phyloP scores from a whole-genome alignment of 2,113 vertebrate species.

The Tympanuchus pallidicinctus region DNA sequence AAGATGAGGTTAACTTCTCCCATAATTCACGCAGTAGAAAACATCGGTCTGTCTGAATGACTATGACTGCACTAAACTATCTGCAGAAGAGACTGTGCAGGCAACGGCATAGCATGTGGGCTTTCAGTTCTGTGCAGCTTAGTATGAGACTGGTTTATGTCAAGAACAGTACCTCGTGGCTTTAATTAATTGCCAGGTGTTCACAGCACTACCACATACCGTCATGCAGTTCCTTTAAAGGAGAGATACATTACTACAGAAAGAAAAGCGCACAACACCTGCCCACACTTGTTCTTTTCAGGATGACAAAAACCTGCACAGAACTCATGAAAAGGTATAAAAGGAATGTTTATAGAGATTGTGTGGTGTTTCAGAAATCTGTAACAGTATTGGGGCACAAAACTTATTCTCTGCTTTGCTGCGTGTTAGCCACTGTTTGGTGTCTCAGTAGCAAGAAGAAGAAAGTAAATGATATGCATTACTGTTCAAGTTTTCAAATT shows the following conservation, averaged over 20 bases:
- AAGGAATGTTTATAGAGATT: constrained; percentile 14
- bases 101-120: not conserved
- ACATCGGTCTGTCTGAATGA: not conserved
- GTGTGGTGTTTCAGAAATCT: constrained; percentile 12
- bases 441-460: not conserved
- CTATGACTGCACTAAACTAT: not conserved
- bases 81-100: not conserved
- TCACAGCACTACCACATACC: not conserved
- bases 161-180: not conserved
- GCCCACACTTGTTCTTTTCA: constrained; percentile 50
- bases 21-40: not conserved
- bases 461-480: not conserved
- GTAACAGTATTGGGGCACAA: not conserved
- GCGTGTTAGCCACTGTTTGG: not conserved
- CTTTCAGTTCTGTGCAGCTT: constrained; percentile 32
- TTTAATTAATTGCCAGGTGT: constrained; percentile 65
- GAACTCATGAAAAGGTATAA: constrained; percentile 26
- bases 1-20: not conserved
- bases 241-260: constrained; percentile 18
- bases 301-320: constrained; percentile 26
- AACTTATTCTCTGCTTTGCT: not conserved
- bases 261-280: constrained; percentile 54
- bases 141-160: constrained; percentile 18
- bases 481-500: not conserved
- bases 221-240: constrained; percentile 38